Base-by-base conservation (phyloP, 2,888 invertebrate genomes). In the Plebejus anna region DNA sequence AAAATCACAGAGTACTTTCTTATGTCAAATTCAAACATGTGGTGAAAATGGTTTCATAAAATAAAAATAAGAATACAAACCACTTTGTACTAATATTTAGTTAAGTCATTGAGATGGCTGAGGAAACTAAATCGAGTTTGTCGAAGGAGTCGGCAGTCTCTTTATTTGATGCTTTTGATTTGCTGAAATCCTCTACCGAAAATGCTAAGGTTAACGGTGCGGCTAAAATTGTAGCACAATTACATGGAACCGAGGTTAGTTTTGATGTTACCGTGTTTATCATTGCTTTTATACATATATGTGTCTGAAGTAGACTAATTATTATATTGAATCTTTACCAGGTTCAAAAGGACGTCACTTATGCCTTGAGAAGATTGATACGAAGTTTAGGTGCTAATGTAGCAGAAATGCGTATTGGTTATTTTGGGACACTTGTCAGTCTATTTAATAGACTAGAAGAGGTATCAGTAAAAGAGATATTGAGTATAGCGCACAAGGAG, bases 351-450 rank as follows among this genome's bases (percentile, higher is more conserved):
- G 96, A 97, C 85, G 80, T 96, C 13, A 90, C 94, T 73, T 97
- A 97, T 89, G 95, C 95, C 0, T 84, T 97, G 57, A 95, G 95
- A 79, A 94, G 97, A 81, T 88, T 97, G 75, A 92, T 97, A 3
- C 94, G 96, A 81, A 97, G 97, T 79, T 89, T 97, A 79, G 97
- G 97, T 55, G 96, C 97, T 1, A 95, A 96, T 32, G 94, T 95
- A 61, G 93, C 94, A 36, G 91, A 93, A 36, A 94, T 96, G 51
- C 94, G 96, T 81, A 94, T 95, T 77, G 97, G 97, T 38, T 96
- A 96, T 88, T 97, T 95, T 84, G 94, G 96, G 0, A 95, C 96
- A 11, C 90, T 97, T 16, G 95, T 96, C n/a, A 94, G 94, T 6
- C 87, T 96, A 77, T 86, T 97, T 13, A 89, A 88, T 70, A 88